Percentiles rank a stretch among this genome's conserved stretches.
Evolutionary conservation across 2,797 vertebrate species (phyloP).

Genomic region (Mionectes olivaceus): DNA sequence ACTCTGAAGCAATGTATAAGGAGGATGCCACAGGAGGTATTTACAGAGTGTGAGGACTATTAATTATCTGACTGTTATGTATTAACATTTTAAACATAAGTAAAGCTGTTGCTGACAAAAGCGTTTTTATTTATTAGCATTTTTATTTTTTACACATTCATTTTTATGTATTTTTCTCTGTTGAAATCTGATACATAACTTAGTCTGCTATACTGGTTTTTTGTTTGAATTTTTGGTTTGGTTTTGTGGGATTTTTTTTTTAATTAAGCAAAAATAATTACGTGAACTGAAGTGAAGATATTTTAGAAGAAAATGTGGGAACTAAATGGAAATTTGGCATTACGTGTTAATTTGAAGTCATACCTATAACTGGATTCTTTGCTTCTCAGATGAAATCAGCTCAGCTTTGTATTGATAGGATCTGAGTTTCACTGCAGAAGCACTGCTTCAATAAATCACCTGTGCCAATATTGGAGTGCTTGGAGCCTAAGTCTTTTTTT

Average conservation of each 20-base stretch:
- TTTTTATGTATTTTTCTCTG: background rate
- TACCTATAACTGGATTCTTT: background rate
- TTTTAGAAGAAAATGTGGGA: background rate
- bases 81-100: background rate
- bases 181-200: background rate
- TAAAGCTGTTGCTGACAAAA: background rate
- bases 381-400: background rate
- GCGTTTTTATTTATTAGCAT: background rate
- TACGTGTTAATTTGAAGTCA: background rate
- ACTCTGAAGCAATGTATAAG: background rate
- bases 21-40: background rate
- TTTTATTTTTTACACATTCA: background rate
- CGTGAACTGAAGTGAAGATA: background rate
- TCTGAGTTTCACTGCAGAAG: slow-evolving; percentile 52
- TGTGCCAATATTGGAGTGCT: slow-evolving; percentile 72
- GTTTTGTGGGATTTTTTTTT: background rate
- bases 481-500: slow-evolving; percentile 69
- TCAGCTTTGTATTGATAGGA: slow-evolving; percentile 25
- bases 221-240: background rate
- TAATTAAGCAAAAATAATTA: background rate
- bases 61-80: background rate
- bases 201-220: background rate
- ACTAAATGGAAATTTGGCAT: background rate
- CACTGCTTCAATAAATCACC: slow-evolving; percentile 62
- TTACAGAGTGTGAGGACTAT: background rate